A percentile compares a stretch with the other conserved stretches of the same genome.
Conservation (phyloP, 2,888 invertebrate genomes). For the Protophormia terraenovae region DNA sequence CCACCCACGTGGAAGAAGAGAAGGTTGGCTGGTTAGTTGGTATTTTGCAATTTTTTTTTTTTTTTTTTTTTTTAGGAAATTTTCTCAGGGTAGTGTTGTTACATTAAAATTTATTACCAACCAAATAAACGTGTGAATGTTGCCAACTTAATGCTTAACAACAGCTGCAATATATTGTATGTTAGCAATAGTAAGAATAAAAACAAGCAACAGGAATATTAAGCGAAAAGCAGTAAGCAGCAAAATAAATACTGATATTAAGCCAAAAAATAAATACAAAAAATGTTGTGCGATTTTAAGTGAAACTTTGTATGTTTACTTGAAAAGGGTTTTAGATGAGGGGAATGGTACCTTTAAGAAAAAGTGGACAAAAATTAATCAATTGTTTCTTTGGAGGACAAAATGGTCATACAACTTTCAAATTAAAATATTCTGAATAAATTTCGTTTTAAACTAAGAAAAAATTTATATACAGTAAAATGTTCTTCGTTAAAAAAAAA, state of each 20-base stretch:
- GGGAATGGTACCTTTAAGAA: background rate
- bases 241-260: constrained; percentile 17
- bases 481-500: no score
- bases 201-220: constrained; percentile 34
- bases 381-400: no score
- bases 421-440: no score
- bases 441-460: no score
- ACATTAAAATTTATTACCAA: constrained; percentile 64
- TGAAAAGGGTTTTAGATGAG: background rate
- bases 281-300: constrained; percentile 3
- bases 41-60: constrained; percentile 9
- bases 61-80: constrained; percentile 18
- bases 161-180: constrained; percentile 46
- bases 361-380: no score
- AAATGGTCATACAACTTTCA: no score
- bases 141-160: constrained; percentile 43
- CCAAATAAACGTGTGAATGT: constrained; percentile 57
- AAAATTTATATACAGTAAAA: no score
- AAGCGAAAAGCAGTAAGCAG: background rate
- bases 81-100: constrained; percentile 16
- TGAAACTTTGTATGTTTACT: background rate
- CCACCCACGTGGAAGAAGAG: constrained; percentile 37
- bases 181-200: background rate
- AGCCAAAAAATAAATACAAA: constrained; percentile 13
- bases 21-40: constrained; percentile 18